phyloP scores from a whole-genome alignment of 37 sponge, comb jelly and placozoan genomes.

The Petrosia ficiformis region DNA sequence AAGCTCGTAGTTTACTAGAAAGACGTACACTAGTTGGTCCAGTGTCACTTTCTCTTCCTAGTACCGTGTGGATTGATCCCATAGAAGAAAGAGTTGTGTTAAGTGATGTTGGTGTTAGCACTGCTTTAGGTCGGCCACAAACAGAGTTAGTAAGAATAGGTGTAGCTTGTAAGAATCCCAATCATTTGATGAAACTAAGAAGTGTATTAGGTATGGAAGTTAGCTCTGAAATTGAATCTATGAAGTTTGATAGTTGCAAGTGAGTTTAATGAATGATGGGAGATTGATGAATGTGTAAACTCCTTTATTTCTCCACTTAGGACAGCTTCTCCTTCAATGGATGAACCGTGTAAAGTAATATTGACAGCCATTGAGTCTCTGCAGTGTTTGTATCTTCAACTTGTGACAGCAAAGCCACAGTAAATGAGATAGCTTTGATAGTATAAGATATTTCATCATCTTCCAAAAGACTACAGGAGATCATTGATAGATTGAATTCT shows the following conservation, averaged over 20 bases:
- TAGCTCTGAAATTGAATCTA: neutral
- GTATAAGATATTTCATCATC: too few relatives aligned
- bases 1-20: conserved; percentile 4
- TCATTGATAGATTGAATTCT: too few relatives aligned
- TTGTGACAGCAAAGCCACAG: conserved; percentile 9
- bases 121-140: conserved; percentile 16
- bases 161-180: conserved; percentile 6
- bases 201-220: neutral
- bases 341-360: too few relatives aligned
- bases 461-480: conserved; percentile 18
- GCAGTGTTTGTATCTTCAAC: conserved; percentile 55
- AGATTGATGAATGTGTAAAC: too few relatives aligned
- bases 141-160: conserved; percentile 2
- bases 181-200: conserved; percentile 20
- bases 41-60: neutral
- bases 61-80: conserved; percentile 55
- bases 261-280: too few relatives aligned
- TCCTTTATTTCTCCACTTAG: too few relatives aligned
- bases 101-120: conserved; percentile 12
- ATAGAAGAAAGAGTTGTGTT: conserved; percentile 38
- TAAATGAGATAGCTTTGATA: conserved; percentile 4
- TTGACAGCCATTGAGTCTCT: conserved; percentile 46
- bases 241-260: neutral
- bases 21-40: conserved; percentile 24
- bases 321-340: too few relatives aligned